These are phyloP conservation scores for Lates calcarifer DNA, from an alignment of 2,113 vertebrate genomes.

Conservation along the genomic window DNA sequence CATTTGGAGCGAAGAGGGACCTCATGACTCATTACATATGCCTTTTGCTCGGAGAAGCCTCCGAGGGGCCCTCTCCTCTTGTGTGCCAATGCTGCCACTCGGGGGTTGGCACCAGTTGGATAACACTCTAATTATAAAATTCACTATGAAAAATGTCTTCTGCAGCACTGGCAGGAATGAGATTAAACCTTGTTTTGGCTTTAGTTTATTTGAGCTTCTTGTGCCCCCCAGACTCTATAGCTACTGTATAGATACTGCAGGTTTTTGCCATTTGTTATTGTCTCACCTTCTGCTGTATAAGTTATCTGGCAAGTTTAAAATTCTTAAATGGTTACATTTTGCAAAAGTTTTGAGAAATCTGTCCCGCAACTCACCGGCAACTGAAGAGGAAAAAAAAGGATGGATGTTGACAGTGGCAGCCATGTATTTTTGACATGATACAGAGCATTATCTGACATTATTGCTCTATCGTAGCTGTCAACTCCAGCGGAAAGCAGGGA, in stretches of 20 bases:
- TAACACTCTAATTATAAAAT: slow-evolving; percentile 76
- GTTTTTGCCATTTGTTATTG: slow-evolving; percentile 31
- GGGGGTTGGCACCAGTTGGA: slow-evolving; percentile 69
- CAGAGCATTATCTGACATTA: slow-evolving; percentile 42
- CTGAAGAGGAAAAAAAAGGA: neutral
- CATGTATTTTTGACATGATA: slow-evolving; percentile 29
- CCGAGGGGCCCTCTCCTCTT: slow-evolving; percentile 57
- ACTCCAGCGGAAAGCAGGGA: neutral
- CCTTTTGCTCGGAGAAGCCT: slow-evolving; percentile 69
- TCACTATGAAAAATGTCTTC: slow-evolving; percentile 57
- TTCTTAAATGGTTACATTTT: neutral
- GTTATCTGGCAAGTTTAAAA: slow-evolving; percentile 1
- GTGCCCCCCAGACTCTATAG: slow-evolving; percentile 17
- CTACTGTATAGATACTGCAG: slow-evolving; percentile 33
- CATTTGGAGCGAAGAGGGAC: slow-evolving; percentile 71
- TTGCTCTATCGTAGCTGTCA: slow-evolving; percentile 44
- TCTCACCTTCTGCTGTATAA: slow-evolving; percentile 2
- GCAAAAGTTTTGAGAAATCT: neutral
- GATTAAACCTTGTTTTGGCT: slow-evolving; percentile 68
- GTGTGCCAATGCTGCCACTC: slow-evolving; percentile 69
- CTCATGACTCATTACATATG: slow-evolving; percentile 78
- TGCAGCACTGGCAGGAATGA: slow-evolving; percentile 60
- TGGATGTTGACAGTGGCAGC: slow-evolving; percentile 18
- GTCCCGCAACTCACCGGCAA: neutral
- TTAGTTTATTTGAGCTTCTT: slow-evolving; percentile 52